Evolutionary conservation across 2,888 invertebrate species (phyloP).

Genomic region (Athrips mouffetella): DNA sequence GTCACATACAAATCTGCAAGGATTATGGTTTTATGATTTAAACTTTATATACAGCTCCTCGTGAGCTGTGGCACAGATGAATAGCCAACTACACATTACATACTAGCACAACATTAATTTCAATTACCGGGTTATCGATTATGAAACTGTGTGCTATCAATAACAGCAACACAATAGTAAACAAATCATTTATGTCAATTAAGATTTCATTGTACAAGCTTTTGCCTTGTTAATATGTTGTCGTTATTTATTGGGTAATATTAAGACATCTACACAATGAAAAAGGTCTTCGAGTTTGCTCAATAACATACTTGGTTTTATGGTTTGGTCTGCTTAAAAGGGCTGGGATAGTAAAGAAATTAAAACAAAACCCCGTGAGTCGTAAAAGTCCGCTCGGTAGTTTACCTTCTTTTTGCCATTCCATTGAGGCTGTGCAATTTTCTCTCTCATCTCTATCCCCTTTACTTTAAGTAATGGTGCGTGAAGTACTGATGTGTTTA

Average conservation of each 20-base stretch:
- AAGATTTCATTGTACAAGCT: constrained; percentile 1
- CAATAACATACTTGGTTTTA: too few species aligned
- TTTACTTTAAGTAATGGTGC: constrained; percentile 11
- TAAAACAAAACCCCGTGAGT: not conserved
- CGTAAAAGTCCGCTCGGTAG: constrained; percentile 7
- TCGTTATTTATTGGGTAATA: not conserved
- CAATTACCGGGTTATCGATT: constrained; percentile 9
- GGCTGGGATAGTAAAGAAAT: constrained; percentile 2
- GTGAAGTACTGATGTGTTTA: constrained; percentile 3
- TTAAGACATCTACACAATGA: not conserved
- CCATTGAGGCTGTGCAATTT: constrained; percentile 3
- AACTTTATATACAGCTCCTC: constrained; percentile 25
- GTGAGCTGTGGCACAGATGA: constrained; percentile 3
- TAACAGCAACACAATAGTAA: constrained; percentile 9
- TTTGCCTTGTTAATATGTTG: not conserved
- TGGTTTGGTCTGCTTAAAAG: too few species aligned
- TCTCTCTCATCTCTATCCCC: constrained; percentile 11
- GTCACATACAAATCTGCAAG: constrained; percentile 47
- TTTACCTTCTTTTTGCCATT: constrained; percentile 9
- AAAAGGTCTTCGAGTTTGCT: too few species aligned
- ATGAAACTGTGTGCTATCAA: not conserved
- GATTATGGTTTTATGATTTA: constrained; percentile 46
- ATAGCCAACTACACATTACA: constrained; percentile 1
- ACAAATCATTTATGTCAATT: constrained; percentile 10
- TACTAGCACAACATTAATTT: constrained; percentile 12